phyloP scores from a whole-genome alignment of 2,888 invertebrate genomes.

The Eristalis intricaria region DNA sequence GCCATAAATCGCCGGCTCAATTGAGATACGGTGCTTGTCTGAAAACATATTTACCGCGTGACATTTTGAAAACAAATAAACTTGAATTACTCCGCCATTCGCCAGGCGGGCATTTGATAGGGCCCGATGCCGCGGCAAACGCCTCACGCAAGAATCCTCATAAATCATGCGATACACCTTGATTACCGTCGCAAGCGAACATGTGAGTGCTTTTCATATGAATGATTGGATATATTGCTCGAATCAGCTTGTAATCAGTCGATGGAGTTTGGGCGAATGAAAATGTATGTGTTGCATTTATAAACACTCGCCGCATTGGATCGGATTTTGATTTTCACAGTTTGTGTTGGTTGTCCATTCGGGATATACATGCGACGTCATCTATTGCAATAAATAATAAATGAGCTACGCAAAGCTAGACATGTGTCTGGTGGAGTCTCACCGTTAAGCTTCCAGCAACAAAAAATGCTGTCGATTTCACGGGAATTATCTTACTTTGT shows the following conservation, averaged over 20 bases:
- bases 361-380: background rate
- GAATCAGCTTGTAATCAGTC: background rate
- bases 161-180: constrained; percentile 31
- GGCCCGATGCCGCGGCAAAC: background rate
- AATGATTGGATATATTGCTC: constrained; percentile 3
- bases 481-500: too few relatives aligned
- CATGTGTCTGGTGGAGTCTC: too few relatives aligned
- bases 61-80: constrained; percentile 40
- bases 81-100: constrained; percentile 19
- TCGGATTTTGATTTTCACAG: background rate
- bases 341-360: background rate
- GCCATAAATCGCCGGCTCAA: constrained; percentile 20
- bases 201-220: constrained; percentile 6
- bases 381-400: background rate
- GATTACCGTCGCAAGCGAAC: constrained; percentile 15
- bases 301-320: background rate
- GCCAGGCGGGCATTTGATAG: constrained; percentile 21
- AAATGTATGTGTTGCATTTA: background rate
- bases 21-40: constrained; percentile 16
- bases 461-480: too few relatives aligned
- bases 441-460: too few relatives aligned
- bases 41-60: constrained; percentile 28
- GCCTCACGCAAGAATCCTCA: constrained; percentile 19
- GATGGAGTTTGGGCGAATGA: background rate
- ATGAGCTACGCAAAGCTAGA: background rate